Percentiles rank a stretch among this genome's conserved stretches.
phyloP scores from a whole-genome alignment of 2,113 vertebrate genomes.

The Todiramphus chloris region DNA sequence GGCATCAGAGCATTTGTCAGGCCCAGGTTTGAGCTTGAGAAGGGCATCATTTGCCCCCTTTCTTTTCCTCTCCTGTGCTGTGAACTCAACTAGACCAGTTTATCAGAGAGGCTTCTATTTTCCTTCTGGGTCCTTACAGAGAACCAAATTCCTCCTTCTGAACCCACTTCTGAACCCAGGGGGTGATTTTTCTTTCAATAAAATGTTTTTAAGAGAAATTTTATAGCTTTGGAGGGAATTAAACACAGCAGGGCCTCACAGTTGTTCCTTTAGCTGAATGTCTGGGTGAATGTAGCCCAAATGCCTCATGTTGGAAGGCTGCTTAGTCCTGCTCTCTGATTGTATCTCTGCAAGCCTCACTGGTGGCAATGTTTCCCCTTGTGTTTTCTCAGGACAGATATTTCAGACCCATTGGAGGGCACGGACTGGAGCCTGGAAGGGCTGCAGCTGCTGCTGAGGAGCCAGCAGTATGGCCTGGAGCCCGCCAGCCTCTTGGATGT shows the following conservation, averaged over 20 bases:
- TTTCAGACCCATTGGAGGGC: constrained; percentile 79
- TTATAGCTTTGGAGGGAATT: background rate
- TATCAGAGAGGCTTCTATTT: background rate
- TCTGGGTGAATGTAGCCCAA: background rate
- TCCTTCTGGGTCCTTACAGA: background rate
- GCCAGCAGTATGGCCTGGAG: constrained; percentile 85
- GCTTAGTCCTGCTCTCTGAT: background rate
- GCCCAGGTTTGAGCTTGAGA: background rate
- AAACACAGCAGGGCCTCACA: background rate
- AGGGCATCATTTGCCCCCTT: background rate
- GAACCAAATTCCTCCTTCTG: background rate
- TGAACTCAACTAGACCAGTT: background rate
- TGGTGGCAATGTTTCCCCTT: background rate
- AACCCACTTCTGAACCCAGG: background rate
- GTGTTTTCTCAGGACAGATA: constrained; percentile 76
- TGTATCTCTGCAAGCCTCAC: background rate
- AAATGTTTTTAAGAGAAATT: background rate
- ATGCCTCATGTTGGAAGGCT: background rate
- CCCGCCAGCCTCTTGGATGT: constrained; percentile 79
- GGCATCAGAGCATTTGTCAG: background rate
- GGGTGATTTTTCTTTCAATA: too few species aligned
- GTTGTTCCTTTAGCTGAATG: background rate
- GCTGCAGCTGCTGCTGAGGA: constrained; percentile 87
- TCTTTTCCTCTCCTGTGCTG: background rate
- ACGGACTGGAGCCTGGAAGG: constrained; percentile 88